phyloP scores from a whole-genome alignment of 1,140 invertebrate species.

The Holotrichia oblita region DNA sequence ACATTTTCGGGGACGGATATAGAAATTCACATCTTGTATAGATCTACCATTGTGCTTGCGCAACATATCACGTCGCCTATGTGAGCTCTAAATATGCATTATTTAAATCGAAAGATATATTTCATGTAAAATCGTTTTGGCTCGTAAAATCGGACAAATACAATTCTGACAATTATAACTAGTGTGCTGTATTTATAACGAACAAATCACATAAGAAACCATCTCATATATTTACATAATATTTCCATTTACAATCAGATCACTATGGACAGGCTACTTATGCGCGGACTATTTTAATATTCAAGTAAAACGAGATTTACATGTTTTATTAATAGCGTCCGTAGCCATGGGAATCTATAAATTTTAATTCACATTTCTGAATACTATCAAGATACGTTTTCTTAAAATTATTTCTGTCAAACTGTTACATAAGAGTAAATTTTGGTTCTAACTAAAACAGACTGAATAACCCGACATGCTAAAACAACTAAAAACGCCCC shows the following conservation, averaged over 20 bases:
- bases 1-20: too few species aligned
- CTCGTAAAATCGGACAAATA: background rate
- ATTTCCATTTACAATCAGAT: conserved; percentile 12
- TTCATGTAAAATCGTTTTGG: background rate
- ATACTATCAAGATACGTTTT: too few species aligned
- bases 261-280: background rate
- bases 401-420: too few species aligned
- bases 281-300: background rate
- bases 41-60: too few species aligned
- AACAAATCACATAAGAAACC: conserved; percentile 6
- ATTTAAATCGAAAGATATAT: background rate
- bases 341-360: background rate
- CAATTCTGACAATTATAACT: conserved; percentile 3
- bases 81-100: background rate
- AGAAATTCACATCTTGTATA: too few species aligned
- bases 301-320: background rate
- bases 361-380: background rate
- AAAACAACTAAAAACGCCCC: background rate
- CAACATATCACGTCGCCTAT: background rate
- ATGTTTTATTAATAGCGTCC: background rate
- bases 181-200: background rate
- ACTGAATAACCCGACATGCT: too few species aligned
- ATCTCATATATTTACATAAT: conserved; percentile 16
- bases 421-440: too few species aligned
- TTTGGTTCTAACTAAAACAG: too few species aligned